Base-by-base conservation (phyloP, 2,888 invertebrate genomes). In the Tryphoninae sp. region DNA sequence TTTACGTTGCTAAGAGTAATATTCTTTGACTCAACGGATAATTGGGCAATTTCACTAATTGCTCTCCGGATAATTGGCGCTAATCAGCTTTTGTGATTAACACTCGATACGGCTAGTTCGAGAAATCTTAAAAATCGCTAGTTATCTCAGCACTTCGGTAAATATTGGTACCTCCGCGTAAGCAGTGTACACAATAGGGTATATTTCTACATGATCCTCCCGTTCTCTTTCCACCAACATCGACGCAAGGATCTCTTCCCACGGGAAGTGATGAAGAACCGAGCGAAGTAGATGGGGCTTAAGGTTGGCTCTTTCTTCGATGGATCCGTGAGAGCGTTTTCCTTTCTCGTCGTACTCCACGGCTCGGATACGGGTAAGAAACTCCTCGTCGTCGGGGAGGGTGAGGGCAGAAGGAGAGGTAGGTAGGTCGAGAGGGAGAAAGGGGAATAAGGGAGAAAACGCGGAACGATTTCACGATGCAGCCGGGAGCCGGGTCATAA, bases 401-500 rank as follows among this genome's bases (percentile, higher is more conserved):
- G 61, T 33, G 65, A 67, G 33, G 33, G 6, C 6, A 0, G 33
- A 6, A 4, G 6, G 33, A 33, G 4, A 33, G 33, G 33, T 6
- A 33, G 33, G 6, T 33, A 33, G 33, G 33, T 6, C 33, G 42
- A 51, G 3, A 33, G 42, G 65, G 7, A 42, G 23, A 1, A 19
- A 33, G 77, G 61, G 53, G 65, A 67, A 42, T n/a, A 1, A 33
- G 49, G 77, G 61, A 33, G 65, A 71, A 45, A 13, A 69, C 40
- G 51, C 65, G 45, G 65, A 59, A 76, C 72, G 65, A 19, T 80
- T 78, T 68, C 59, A 61, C 73, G 73, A 78, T 80, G 69, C 64
- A 80, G 53, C 64, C 59, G 22, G 64, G 55, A 80, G 59, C 58
- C 59, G 77, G 61, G 61, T 71, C 75, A 73, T 83, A 83, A 83